These are phyloP conservation scores for Catalaphyllia jardinei DNA, from an alignment of 64 coral and sea anemone genomes.

Conservation along the genomic window DNA sequence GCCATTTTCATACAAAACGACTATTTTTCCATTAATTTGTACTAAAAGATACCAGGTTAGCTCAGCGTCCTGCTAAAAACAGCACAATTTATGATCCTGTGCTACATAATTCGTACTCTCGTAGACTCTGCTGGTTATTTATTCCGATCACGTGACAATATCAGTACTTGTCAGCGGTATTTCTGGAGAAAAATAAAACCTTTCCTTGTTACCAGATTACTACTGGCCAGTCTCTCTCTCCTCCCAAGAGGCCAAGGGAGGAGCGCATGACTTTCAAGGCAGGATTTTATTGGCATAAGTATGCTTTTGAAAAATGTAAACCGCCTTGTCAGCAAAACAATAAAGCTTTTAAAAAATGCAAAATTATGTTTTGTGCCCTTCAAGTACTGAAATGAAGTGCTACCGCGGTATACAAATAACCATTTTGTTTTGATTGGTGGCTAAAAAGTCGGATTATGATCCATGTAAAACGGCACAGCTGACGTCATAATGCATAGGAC, in stretches of 20 bases:
- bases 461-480: too few relatives aligned
- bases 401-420: too few relatives aligned
- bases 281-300: too few relatives aligned
- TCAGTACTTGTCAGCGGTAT: constrained; percentile 1
- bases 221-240: neutral
- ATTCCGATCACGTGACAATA: constrained; percentile 23
- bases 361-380: too few relatives aligned
- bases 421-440: too few relatives aligned
- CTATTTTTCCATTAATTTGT: constrained; percentile 5
- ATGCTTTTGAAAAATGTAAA: too few relatives aligned
- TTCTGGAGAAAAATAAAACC: neutral
- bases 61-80: neutral
- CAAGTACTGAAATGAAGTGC: too few relatives aligned
- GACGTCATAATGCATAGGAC: too few relatives aligned
- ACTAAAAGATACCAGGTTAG: neutral
- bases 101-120: neutral
- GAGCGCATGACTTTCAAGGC: too few relatives aligned
- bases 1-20: neutral
- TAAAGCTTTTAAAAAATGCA: too few relatives aligned
- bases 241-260: neutral
- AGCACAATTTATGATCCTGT: constrained; percentile 11
- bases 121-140: neutral
- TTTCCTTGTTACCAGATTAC: neutral
- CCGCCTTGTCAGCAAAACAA: too few relatives aligned
- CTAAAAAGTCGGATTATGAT: too few relatives aligned